A percentile compares a stretch with the other conserved stretches of the same genome.
Conservation (phyloP, 1,140 invertebrate genomes). For the Lasioglossum albipes region DNA sequence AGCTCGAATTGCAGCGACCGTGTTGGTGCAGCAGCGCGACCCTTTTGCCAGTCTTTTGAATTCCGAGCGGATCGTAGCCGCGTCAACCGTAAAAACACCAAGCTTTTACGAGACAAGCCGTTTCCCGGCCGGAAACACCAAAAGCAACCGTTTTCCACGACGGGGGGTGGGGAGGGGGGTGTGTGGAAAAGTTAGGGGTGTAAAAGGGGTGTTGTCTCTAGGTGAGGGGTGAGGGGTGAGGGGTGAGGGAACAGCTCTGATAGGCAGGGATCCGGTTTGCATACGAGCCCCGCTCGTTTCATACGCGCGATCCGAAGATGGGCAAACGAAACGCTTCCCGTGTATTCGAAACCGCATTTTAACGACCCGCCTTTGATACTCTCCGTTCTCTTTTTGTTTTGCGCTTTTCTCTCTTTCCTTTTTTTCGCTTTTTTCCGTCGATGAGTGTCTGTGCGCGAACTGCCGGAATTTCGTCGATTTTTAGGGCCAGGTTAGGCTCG, state of each 20-base stretch:
- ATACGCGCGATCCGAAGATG: slow-evolving; percentile 1
- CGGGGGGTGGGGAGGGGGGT: not conserved
- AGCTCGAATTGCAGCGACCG: too few species aligned
- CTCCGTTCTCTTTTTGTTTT: not conserved
- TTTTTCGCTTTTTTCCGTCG: too few species aligned
- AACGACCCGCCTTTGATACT: not conserved
- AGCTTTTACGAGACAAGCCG: slow-evolving; percentile 37
- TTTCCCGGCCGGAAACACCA: slow-evolving; percentile 22
- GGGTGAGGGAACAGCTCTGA: not conserved
- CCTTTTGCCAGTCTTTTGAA: slow-evolving; percentile 24
- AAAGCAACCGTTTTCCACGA: slow-evolving; percentile 21
- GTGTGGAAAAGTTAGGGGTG: too few species aligned
- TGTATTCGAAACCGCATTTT: not conserved
- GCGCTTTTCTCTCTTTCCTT: not conserved
- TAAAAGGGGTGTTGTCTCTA: slow-evolving; percentile 34
- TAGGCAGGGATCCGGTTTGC: not conserved
- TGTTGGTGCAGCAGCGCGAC: not conserved
- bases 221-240: too few species aligned
- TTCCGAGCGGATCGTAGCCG: not conserved
- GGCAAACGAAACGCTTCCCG: slow-evolving; percentile 13
- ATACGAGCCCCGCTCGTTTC: not conserved
- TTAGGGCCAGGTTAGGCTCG: too few species aligned
- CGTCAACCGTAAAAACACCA: slow-evolving; percentile 28
- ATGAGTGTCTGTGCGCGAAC: not conserved
- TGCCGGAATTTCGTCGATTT: too few species aligned